Conservation (phyloP, 2,888 invertebrate genomes). For the Sphaerophoria taeniata region DNA sequence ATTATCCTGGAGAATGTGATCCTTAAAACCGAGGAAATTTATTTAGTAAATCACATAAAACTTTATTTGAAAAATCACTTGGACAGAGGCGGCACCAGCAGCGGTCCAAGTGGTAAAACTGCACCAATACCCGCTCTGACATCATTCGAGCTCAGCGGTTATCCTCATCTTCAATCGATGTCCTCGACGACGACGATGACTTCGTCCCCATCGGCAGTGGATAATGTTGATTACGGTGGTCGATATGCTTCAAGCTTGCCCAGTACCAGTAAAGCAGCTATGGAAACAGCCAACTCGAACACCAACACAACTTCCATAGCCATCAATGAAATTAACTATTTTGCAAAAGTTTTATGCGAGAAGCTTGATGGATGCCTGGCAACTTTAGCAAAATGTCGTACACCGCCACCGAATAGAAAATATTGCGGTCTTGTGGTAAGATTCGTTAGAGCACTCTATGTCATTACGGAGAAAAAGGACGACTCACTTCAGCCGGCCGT, state of each 20-base stretch:
- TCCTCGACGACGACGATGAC: conserved; percentile 64
- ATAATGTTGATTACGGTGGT: conserved; percentile 64
- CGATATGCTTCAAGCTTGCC: conserved; percentile 64
- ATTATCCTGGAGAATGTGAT: conserved; percentile 82
- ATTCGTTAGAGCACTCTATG: conserved; percentile 80
- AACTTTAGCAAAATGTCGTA: conserved; percentile 75
- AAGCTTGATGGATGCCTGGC: conserved; percentile 80
- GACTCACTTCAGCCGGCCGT: conserved; percentile 78
- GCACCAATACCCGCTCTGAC: conserved; percentile 61
- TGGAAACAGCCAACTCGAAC: conserved; percentile 63
- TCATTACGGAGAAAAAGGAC: conserved; percentile 78
- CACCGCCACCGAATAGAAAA: conserved; percentile 74
- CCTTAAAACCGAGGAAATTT: conserved; percentile 83
- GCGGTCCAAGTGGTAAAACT: conserved; percentile 61
- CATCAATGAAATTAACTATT: conserved; percentile 81
- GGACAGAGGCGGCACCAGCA: conserved; percentile 62
- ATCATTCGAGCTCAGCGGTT: conserved; percentile 60
- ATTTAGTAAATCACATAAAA: conserved; percentile 83
- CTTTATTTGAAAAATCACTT: conserved; percentile 82
- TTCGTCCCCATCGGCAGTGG: conserved; percentile 75
- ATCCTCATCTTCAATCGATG: conserved; percentile 78
- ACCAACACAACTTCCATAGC: conserved; percentile 56
- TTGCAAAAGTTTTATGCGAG: conserved; percentile 81
- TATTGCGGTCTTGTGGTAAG: conserved; percentile 79
- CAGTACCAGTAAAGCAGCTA: conserved; percentile 66